Evolutionary conservation across 2,113 vertebrate species (phyloP), one percentile per base, ranked within the genome.

Genomic region (Felis catus): DNA sequence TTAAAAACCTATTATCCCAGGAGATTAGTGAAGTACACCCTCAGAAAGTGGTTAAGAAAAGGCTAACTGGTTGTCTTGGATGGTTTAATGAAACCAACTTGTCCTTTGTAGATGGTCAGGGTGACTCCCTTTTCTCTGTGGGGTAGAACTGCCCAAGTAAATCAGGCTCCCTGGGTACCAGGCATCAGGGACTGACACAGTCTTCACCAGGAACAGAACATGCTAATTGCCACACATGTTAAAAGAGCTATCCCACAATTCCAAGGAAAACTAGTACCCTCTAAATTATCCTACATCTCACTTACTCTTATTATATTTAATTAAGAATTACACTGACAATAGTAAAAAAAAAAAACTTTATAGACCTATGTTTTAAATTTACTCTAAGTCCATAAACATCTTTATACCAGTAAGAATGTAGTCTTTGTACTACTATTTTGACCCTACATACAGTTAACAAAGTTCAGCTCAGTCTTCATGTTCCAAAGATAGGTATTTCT

Each of bases 31-130:
- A 96, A 92, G 86, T 83, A 27, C 8, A 76, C 55, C 45, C 45
- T 89, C 18, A 74, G 55, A 29, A 95, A 78, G 16, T 95, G 25
- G 74, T 89, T 92, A 94, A 97, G 76, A 83, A 97, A 90, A 92
- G 70, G 68, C 13, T 23, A 71, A 58, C 18, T 93, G 82, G 13
- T 29, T 78, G 2, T 53, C 53, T 78, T 41, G n/a, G 74, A 68
- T 81, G 29, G 21, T 87, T 74, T 94, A 85, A 58, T 89, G 66
- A 93, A 88, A 79, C 45, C 45, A 63, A 33, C 25, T 95, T 80
- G 39, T 92, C 33, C 79, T 94, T 36, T 45, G 9, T 63, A n/a
- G 18, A 25, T 83, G 45, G 29, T 15, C 58, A 29, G 31, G 58
- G 73, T 55, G 36, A 66, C 18, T 65, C n/a, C 65, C 33, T 87